Base-by-base conservation (phyloP, 2,113 vertebrate species). In the Etheostoma spectabile region DNA sequence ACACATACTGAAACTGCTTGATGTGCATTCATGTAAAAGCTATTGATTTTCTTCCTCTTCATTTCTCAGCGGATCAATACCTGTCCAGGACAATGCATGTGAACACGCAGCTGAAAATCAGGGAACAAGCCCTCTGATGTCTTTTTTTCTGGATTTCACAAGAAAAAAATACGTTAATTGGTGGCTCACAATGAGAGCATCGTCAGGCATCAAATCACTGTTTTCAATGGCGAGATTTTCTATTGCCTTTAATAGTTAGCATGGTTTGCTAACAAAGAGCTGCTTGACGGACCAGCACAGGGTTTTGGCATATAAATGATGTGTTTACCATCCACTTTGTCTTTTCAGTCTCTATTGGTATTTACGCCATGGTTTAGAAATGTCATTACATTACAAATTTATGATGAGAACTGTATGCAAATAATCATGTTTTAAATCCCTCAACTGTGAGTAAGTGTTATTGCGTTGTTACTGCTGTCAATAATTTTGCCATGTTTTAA, bases 1-100 rank as follows among this genome's bases (percentile, higher is more conserved):
- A 71, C 63, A 66, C 45, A 69, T 45, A 65, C 84, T 82, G 46
- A 93, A 94, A 92, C 86, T 93, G 92, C 94, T 94, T 89, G 83
- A 86, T 89, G 85, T 91, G 93, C 91, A 90, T 93, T 94, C 90
- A 93, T 93, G 88, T 94, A 91, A 94, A 94, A 93, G 82, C 81
- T 92, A 95, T 95, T 87, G 94, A 95, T 95, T 93, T 84, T 46
- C 77, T 74, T 83, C 84, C 82, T 82, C 86, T 86, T 91, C 62
- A 73, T 88, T 89, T 70, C 85, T 89, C 67, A 59, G 52, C 24
- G 13, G 88, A 91, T 95, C 94, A 77, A 94, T 95, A 89, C 62
- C 62, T 91, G 83, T 93, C 86, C 78, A 63, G 89, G 80, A 81
- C 86, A 80, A 90, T 74, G 91, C 74, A 91, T 84, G 86, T 83